Percentiles rank a stretch among this genome's conserved stretches.
These are phyloP conservation scores for Athalia rosae DNA, from an alignment of 2,888 invertebrate species.

Conservation along the genomic window DNA sequence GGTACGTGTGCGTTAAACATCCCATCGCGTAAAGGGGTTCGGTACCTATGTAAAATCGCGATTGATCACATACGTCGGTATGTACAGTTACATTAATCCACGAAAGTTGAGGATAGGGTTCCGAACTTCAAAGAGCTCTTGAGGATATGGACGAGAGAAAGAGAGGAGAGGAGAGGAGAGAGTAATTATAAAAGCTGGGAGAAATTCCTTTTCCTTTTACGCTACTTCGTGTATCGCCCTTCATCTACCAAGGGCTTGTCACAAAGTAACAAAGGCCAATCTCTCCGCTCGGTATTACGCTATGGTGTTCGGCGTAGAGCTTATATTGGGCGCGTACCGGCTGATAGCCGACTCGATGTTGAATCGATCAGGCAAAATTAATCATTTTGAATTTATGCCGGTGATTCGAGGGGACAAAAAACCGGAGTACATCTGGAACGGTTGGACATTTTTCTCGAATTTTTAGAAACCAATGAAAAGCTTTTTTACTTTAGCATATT, in stretches of 20 bases:
- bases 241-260: neutral
- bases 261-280: conserved; percentile 2
- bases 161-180: neutral
- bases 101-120: no score
- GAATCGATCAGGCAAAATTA: neutral
- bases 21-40: no score
- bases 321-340: no score
- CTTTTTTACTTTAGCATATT: neutral
- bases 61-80: no score
- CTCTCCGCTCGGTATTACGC: neutral
- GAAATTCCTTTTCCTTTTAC: neutral
- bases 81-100: no score
- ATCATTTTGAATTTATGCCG: neutral
- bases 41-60: no score
- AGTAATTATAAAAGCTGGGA: neutral
- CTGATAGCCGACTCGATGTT: no score
- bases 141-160: no score
- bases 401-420: neutral
- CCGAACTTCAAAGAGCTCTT: no score
- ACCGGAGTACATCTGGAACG: neutral
- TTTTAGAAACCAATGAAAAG: no score
- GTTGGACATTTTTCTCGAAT: no score
- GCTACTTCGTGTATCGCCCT: neutral
- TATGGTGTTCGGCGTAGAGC: no score
- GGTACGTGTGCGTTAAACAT: neutral